Evolutionary conservation across 2,113 vertebrate genomes (phyloP).

Genomic region (Trachemys scripta): DNA sequence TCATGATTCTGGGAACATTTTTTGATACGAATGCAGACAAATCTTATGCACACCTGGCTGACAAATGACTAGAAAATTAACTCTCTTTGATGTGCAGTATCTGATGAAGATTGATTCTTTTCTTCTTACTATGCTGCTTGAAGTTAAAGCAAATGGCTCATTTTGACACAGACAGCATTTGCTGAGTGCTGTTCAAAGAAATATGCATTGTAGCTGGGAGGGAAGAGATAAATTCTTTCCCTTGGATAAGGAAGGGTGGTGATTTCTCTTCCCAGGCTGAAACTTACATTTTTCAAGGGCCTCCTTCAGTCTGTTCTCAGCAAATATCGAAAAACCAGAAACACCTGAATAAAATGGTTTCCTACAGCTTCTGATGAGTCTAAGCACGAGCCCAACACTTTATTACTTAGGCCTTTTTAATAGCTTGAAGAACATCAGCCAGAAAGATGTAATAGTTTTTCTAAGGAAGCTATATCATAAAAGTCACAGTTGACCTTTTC

Average conservation of each 20-base stretch:
- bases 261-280: slow-evolving; percentile 10
- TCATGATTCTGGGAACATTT: slow-evolving; percentile 64
- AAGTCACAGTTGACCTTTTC: background rate
- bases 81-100: slow-evolving; percentile 44
- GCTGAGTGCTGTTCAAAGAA: background rate
- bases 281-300: background rate
- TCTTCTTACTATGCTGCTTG: slow-evolving; percentile 40
- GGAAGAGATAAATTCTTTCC: slow-evolving; percentile 34
- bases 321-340: background rate
- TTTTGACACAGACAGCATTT: slow-evolving; percentile 45
- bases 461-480: background rate
- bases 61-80: slow-evolving; percentile 72
- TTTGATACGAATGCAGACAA: slow-evolving; percentile 68
- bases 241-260: slow-evolving; percentile 3
- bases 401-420: background rate
- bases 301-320: slow-evolving; percentile 17
- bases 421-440: background rate
- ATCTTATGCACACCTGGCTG: slow-evolving; percentile 51
- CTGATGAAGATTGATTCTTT: slow-evolving; percentile 67
- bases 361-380: background rate
- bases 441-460: background rate
- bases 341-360: slow-evolving; percentile 30
- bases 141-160: slow-evolving; percentile 39
- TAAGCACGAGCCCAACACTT: background rate
- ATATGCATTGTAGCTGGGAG: background rate